Percentiles rank a stretch among this genome's conserved stretches.
Conservation (phyloP, 2,797 vertebrate genomes). For the Pelodytes ibericus region DNA sequence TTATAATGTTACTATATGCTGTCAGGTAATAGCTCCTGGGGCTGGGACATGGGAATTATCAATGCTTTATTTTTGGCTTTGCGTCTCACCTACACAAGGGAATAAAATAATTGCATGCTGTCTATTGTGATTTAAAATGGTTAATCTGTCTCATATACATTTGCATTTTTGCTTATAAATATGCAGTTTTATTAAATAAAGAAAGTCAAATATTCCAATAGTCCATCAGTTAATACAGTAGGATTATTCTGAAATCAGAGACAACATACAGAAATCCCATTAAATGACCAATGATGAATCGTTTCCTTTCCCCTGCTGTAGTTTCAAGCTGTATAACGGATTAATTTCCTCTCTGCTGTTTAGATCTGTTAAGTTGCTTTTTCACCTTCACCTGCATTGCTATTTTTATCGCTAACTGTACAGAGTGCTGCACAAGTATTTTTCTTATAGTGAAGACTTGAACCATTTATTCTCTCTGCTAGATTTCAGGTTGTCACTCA, state of each 20-base stretch:
- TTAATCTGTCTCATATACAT: too few relatives aligned
- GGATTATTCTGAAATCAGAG: not conserved
- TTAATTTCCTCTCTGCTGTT: constrained; percentile 13
- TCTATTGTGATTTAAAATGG: too few relatives aligned
- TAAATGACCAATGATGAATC: not conserved
- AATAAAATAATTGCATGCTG: too few relatives aligned
- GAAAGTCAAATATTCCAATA: too few relatives aligned
- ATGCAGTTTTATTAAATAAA: too few relatives aligned
- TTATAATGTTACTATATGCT: too few relatives aligned
- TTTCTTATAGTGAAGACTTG: constrained; percentile 15
- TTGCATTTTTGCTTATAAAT: too few relatives aligned
- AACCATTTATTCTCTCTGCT: constrained; percentile 30
- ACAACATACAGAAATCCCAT: not conserved
- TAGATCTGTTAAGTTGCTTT: constrained; percentile 30
- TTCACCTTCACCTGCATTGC: constrained; percentile 26
- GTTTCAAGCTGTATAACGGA: not conserved
- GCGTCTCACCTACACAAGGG: too few relatives aligned
- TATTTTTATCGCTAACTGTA: constrained; percentile 39
- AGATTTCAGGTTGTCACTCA: constrained; percentile 41
- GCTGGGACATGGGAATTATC: too few relatives aligned
- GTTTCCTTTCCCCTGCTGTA: not conserved
- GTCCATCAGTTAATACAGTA: too few relatives aligned
- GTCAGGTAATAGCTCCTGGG: too few relatives aligned
- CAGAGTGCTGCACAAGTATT: constrained; percentile 34
- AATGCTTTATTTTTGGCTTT: too few relatives aligned